These are phyloP conservation scores for Amphipoea lucens DNA, from an alignment of 2,888 invertebrate genomes.

Conservation along the genomic window DNA sequence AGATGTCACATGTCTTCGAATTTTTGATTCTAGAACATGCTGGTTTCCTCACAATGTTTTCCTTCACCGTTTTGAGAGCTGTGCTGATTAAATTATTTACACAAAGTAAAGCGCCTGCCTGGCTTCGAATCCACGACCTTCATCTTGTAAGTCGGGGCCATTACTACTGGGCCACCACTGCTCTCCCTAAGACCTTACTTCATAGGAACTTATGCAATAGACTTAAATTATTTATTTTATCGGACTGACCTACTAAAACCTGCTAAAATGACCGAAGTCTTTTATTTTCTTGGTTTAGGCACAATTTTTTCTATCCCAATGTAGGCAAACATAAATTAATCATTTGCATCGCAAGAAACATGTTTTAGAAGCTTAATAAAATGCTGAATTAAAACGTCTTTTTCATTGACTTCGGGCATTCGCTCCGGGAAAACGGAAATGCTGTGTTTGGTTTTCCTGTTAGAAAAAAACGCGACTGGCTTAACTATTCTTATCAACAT, in stretches of 20 bases:
- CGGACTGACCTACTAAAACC: no score
- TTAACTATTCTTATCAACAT: slow-evolving; percentile 12
- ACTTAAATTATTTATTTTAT: not conserved
- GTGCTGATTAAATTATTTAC: not conserved
- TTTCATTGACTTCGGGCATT: slow-evolving; percentile 38
- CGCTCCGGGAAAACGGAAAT: slow-evolving; percentile 48
- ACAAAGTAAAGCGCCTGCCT: not conserved
- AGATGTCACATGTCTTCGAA: no score
- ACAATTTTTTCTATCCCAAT: not conserved
- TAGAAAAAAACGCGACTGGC: slow-evolving; percentile 29
- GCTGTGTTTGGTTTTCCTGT: slow-evolving; percentile 32
- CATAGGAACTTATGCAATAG: not conserved
- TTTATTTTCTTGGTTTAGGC: not conserved
- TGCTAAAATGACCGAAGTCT: not conserved
- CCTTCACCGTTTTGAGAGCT: not conserved
- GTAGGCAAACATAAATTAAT: not conserved
- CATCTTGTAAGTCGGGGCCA: not conserved
- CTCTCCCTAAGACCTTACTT: not conserved
- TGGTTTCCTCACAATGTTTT: not conserved
- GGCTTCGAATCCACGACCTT: not conserved
- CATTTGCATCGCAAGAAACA: not conserved
- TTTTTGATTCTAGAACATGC: not conserved
- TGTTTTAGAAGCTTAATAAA: slow-evolving; percentile 3
- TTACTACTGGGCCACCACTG: not conserved
- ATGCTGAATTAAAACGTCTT: slow-evolving; percentile 14